phyloP scores from a whole-genome alignment of 2,113 vertebrate species.

The Brienomyrus brachyistius region DNA sequence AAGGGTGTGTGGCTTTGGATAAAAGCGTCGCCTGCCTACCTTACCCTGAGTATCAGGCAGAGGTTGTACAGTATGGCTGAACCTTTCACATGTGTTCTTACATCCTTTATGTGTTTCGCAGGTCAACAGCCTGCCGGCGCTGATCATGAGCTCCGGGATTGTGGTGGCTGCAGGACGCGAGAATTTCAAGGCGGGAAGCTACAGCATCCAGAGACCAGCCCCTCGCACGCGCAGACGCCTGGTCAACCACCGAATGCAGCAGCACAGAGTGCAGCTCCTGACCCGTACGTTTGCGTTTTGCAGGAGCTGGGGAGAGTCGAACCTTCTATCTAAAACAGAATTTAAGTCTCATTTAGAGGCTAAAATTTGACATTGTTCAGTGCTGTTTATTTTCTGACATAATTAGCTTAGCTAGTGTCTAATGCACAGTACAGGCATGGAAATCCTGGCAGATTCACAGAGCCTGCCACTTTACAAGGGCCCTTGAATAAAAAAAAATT shows the following conservation, averaged over 20 bases:
- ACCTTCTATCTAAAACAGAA: neutral
- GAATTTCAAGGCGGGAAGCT: constrained; percentile 78
- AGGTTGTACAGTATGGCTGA: neutral
- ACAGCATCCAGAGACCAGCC: constrained; percentile 63
- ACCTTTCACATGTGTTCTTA: neutral
- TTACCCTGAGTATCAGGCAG: neutral
- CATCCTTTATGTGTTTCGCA: constrained; percentile 38
- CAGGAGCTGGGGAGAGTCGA: neutral
- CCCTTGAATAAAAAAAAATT: neutral
- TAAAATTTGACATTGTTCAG: neutral
- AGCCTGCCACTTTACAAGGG: neutral
- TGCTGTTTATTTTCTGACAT: neutral
- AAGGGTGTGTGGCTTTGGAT: neutral
- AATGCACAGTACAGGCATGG: neutral
- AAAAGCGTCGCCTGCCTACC: neutral
- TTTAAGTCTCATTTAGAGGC: neutral
- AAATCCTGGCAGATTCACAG: neutral
- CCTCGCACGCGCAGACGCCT: constrained; percentile 54
- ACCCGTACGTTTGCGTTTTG: constrained; percentile 67
- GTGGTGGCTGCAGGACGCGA: constrained; percentile 85
- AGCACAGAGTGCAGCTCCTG: constrained; percentile 58
- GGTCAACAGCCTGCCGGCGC: constrained; percentile 78
- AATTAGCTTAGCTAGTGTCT: neutral
- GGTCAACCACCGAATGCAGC: constrained; percentile 52
- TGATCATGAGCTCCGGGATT: constrained; percentile 75